These are phyloP conservation scores for Atrina japonica DNA, from an alignment of 2,888 invertebrate genomes.

Conservation along the genomic window DNA sequence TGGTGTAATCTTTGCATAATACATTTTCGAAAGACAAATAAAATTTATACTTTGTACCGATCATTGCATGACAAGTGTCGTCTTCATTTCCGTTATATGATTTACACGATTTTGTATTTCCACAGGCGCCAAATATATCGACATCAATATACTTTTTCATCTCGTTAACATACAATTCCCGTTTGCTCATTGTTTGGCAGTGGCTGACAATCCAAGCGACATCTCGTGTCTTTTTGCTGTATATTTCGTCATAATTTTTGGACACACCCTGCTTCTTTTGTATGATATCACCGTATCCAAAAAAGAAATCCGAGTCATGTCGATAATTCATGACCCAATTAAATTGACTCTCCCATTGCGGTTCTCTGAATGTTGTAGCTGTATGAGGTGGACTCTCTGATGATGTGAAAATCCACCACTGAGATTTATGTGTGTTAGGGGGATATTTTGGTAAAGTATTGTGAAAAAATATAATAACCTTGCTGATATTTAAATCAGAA, in stretches of 20 bases:
- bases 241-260: conserved; percentile 28
- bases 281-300: conserved; percentile 33
- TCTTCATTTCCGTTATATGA: neutral
- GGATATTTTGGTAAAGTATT: conserved; percentile 5
- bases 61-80: conserved; percentile 7
- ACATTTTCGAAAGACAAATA: conserved; percentile 36
- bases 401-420: conserved; percentile 24
- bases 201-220: conserved; percentile 63
- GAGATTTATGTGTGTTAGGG: neutral
- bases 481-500: neutral
- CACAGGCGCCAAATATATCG: conserved; percentile 59
- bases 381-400: conserved; percentile 15
- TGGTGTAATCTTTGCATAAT: conserved; percentile 19
- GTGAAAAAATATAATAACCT: conserved; percentile 18
- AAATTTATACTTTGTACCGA: conserved; percentile 24
- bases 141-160: conserved; percentile 52
- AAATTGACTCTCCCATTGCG: conserved; percentile 29
- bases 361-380: neutral
- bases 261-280: neutral
- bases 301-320: conserved; percentile 32
- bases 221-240: conserved; percentile 35
- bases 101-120: conserved; percentile 18
- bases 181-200: conserved; percentile 50
- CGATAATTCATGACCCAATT: conserved; percentile 45
- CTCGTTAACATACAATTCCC: conserved; percentile 52